Base-by-base conservation (phyloP, 2,888 invertebrate species). In the Pseudoips prasinana region DNA sequence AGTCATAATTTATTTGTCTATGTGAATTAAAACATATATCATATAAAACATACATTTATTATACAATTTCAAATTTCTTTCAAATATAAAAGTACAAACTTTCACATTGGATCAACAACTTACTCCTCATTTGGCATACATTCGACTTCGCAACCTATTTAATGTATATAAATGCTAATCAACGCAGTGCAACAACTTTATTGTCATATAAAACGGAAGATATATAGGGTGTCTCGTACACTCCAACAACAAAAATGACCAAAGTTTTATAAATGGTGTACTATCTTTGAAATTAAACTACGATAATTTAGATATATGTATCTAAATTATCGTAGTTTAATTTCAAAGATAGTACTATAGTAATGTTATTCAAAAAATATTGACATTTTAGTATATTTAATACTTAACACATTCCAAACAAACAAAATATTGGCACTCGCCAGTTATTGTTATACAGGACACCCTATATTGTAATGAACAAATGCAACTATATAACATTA, bases 11-110 rank as follows among this genome's bases (percentile, higher is more conserved):
- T 82, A 83, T 79, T 80, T 72, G 53, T 70, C 67, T 64, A 65
- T 58, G 62, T 70, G 68, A 78, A 77, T 74, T 69, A 72, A 74
- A 80, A 75, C 62, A 61, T 68, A 61, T 67, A 67, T 71, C 58
- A 58, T 76, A 79, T 72, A 83, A 76, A 78, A 80, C 67, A 74
- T 73, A 73, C 61, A 58, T 60, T 57, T 46, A 67, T 61, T 67
- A 67, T 64, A 65, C 59, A 60, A 71, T 69, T 65, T 59, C 39
- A 46, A 28, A 37, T 53, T 44, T 39, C 58, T 49, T 67, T 68
- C 63, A 59, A 52, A 74, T 87, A 87, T 85, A 85, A 87, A 87
- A 87, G 83, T 87, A 87, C 84, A 87, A 87, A 87, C 71, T 65
- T 76, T 66, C 65, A 64, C 31, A 20, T 51, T 35, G 47, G 44